Evolutionary conservation across 2,797 vertebrate genomes (phyloP), one percentile per base, ranked within the genome.

Genomic region (Borostomias antarcticus): DNA sequence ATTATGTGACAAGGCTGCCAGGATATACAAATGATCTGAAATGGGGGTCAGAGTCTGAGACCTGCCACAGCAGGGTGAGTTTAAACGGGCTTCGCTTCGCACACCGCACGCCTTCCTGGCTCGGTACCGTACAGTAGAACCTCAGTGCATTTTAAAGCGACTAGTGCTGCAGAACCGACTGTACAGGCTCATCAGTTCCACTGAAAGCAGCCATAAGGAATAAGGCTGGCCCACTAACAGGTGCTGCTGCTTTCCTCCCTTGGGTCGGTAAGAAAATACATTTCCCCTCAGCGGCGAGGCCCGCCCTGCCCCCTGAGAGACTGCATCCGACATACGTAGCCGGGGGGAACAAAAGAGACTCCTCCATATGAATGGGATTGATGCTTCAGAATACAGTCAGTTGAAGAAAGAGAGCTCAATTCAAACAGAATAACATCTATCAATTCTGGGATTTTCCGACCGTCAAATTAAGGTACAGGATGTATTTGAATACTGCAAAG

Each of bases 131-230:
- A 82, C n/a, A n/a, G n/a, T n/a, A n/a, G n/a, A n/a, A n/a, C n/a
- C n/a, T 82, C 79, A 75, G 75, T 77, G 78, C 77, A 81, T 86
- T 82, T 84, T 62, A 80, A 86, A 75, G 68, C 69, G 73, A 61
- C 58, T 74, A 77, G 67, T 63, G 75, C 68, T 78, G 78, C 63
- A 6, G 32, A 26, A 57, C 61, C 74, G 71, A 86, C 73, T 82
- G 35, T 37, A 48, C 73, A 51, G 58, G 70, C 85, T 19, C 25
- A 54, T 83, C 78, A 76, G 70, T 85, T 82, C 82, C 64, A 7
- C 53, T 59, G 76, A 70, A 69, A 45, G 65, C 59, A 82, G 72
- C 78, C 76, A 75, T 13, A 5, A 83, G 80, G 73, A 60, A 70
- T 59, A 1, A 1, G 62, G 60, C 28, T 26, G 57, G 77, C 65